Base-by-base conservation (phyloP, 2,113 vertebrate species). In the Gallinago jamesoni region DNA sequence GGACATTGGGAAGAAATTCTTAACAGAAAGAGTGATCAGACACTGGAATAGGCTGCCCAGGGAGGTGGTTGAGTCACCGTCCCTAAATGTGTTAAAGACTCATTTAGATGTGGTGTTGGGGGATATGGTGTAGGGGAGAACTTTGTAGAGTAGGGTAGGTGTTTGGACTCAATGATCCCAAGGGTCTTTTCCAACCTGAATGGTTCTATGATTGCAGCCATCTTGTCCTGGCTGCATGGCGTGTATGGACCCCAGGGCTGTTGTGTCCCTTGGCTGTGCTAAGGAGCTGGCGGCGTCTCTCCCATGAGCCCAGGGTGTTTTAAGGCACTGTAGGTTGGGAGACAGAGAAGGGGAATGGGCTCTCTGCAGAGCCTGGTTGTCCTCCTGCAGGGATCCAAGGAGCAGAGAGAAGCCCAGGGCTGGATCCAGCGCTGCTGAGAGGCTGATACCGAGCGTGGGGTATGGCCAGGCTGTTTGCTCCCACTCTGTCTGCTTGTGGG, bases 191-290 rank as follows among this genome's bases (percentile, higher is more conserved):
- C 47, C 47, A 47, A 21, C 47, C 47, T 47, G 10, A 47, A 47
- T 47, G 47, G 22, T 47, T 21, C 47, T 47, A 5, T 47, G 47
- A 11, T 47, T 47, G 20, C 2, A 2, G 15, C 48, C 47, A 48
- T 22, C 62, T 22, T 27, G 21, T 27, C 10, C 56, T 23, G 72
- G 19, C 63, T n/a, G n/a, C 2, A 0, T 4, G 23, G 20, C 7
- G 11, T 30, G 47, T 21, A 35, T 3, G 24, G 20, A 31, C 17
- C 57, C 22, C 9, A 6, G 50, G 35, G 57, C 37, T 47, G 14
- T 31, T 0, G 0, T 20, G 41, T 45, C 37, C 50, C 28, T 12
- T 0, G 4, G 37, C 14, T 35, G 25, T 33, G 41, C 73, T 20
- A 66, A 20, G 45, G 24, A 31, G 52, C 73, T 39, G 47, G 30